A percentile compares a stretch with the other conserved stretches of the same genome.
phyloP scores from a whole-genome alignment of 2,888 invertebrate species.

The Petrophora chlorosata region DNA sequence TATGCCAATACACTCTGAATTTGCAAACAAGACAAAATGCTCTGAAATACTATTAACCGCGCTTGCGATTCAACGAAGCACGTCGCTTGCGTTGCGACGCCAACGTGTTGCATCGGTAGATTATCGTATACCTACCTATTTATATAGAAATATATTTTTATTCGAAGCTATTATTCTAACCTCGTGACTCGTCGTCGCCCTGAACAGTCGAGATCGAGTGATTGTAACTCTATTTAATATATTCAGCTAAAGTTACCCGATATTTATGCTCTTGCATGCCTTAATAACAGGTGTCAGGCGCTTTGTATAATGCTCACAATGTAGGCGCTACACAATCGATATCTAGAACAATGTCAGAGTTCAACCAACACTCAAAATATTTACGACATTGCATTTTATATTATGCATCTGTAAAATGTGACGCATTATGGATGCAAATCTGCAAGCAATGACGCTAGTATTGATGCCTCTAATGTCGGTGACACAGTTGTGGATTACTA shows the following conservation, averaged over 20 bases:
- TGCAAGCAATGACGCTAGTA: slow-evolving; percentile 5
- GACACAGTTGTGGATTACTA: no score
- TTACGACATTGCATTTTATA: slow-evolving; percentile 17
- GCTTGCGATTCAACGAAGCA: no score
- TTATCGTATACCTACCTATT: no score
- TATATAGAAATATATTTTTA: no score
- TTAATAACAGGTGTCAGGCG: slow-evolving; percentile 27
- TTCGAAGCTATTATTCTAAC: slow-evolving; percentile 41
- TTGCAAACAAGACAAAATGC: no score
- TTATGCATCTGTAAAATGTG: background rate
- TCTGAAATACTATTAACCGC: no score
- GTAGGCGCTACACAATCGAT: slow-evolving; percentile 20
- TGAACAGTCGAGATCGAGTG: slow-evolving; percentile 48
- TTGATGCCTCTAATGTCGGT: slow-evolving; percentile 5
- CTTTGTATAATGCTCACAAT: slow-evolving; percentile 23
- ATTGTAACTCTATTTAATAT: slow-evolving; percentile 44
- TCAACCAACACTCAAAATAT: slow-evolving; percentile 9
- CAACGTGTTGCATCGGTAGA: no score
- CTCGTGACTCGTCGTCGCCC: slow-evolving; percentile 56
- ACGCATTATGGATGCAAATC: slow-evolving; percentile 7
- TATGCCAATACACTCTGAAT: no score
- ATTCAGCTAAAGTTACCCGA: slow-evolving; percentile 24
- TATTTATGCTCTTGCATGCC: slow-evolving; percentile 6
- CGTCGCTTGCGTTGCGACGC: no score
- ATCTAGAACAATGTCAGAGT: slow-evolving; percentile 27